Evolutionary conservation across 2,888 invertebrate genomes (phyloP).

Genomic region (Synergus japonicus): DNA sequence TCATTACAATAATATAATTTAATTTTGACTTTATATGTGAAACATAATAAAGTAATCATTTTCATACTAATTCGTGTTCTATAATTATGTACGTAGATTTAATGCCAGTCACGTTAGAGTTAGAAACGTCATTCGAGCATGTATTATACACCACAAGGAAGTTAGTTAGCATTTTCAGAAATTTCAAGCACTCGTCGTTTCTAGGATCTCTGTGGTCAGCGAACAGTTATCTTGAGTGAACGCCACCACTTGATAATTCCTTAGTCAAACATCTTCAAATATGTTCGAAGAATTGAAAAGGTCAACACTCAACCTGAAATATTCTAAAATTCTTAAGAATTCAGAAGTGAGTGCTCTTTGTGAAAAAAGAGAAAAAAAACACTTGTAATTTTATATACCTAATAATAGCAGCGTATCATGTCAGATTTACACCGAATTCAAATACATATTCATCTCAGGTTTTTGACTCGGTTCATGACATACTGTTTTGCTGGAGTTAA

Average conservation of each 20-base stretch:
- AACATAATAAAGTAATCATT: too few species aligned
- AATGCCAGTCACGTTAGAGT: background rate
- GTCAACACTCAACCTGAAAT: constrained; percentile 12
- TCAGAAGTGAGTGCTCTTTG: background rate
- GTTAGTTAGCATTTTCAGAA: constrained; percentile 30
- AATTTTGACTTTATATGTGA: too few species aligned
- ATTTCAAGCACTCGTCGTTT: background rate
- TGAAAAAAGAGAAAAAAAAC: background rate
- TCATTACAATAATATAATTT: too few species aligned
- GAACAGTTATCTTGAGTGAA: constrained; percentile 28
- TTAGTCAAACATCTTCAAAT: constrained; percentile 25
- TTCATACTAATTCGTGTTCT: background rate
- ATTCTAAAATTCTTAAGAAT: constrained; percentile 8
- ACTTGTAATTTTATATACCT: background rate
- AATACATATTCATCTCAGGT: too few species aligned
- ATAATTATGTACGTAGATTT: background rate
- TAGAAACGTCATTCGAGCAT: background rate
- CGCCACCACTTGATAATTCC: constrained; percentile 22
- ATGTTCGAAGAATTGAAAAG: constrained; percentile 25
- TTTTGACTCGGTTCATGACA: too few species aligned
- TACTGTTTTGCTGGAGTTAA: too few species aligned
- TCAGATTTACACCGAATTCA: too few species aligned
- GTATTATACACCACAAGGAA: background rate
- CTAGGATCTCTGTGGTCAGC: constrained; percentile 26
- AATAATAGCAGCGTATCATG: too few species aligned